Evolutionary conservation across 2,113 vertebrate genomes (phyloP), one percentile per base, ranked within the genome.

Genomic region (Neodon shergylaensis): DNA sequence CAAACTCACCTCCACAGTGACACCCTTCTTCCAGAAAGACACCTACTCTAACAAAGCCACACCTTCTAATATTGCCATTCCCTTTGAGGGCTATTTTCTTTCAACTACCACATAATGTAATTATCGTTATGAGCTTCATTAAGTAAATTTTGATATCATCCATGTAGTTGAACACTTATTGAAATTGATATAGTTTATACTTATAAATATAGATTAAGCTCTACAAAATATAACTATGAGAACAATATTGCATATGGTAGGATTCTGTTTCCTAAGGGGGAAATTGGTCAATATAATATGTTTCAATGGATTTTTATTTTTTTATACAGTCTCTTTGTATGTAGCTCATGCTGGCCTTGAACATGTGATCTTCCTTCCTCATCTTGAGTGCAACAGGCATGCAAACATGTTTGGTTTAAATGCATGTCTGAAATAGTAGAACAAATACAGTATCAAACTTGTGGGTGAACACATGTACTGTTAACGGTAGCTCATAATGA

Each of bases 121-220:
- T 88, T 94, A 91, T 89, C 28, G 58, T 86, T 88, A 52, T 6
- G 36, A 31, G 19, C 24, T 70, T 92, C 13, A 82, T 72, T 87
- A 63, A 81, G 65, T 78, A 90, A 22, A 93, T 49, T 96, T 81
- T 86, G 24, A 11, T 91, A 65, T 4, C 58, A 39, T 68, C 6
- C 42, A 58, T 91, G 44, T 79, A 87, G 8, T 77, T 92, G 44
- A 95, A 74, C 11, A 93, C 6, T 78, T 92, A 88, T 10, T 92
- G 42, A 96, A 94, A 85, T 42, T 63, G 12, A 85, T 81, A 28
- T 74, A 96, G 1, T 65, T 84, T 88, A 36, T 89, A 68, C 44
- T 94, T 61, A 26, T 92, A 90, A 72, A 68, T 22, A 31, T 91
- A 89, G 36, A 87, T 73, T 33, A 88, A 68, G 36, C 70, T 87